A percentile compares a stretch with the other conserved stretches of the same genome.
These are phyloP conservation scores for Amblyjoppa proteus DNA, from an alignment of 2,888 invertebrate genomes.

Conservation along the genomic window DNA sequence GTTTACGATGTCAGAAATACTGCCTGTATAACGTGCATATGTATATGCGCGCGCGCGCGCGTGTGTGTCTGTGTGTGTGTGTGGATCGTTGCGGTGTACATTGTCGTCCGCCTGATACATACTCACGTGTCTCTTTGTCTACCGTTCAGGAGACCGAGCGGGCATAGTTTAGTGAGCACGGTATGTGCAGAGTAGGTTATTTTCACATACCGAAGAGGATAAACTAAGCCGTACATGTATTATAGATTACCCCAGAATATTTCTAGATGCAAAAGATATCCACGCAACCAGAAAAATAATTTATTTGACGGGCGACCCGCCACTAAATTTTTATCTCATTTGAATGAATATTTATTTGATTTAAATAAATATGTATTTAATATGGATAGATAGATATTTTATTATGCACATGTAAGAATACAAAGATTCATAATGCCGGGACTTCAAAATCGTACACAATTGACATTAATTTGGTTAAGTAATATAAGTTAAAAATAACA, in stretches of 20 bases:
- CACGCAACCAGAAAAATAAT: background rate
- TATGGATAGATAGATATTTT: too few relatives aligned
- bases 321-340: too few relatives aligned
- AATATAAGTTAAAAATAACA: too few relatives aligned
- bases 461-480: too few relatives aligned
- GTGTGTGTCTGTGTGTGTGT: background rate
- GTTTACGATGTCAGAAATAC: constrained; percentile 60
- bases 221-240: background rate
- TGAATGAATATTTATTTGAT: too few relatives aligned
- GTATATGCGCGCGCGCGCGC: background rate
- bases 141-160: constrained; percentile 1
- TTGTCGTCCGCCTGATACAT: constrained; percentile 47
- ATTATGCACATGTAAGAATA: too few relatives aligned
- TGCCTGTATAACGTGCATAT: constrained; percentile 7
- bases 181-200: constrained; percentile 44
- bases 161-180: constrained; percentile 36
- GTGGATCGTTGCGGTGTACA: constrained; percentile 58
- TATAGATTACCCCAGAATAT: background rate
- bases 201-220: constrained; percentile 14
- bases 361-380: too few relatives aligned
- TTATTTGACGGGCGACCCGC: too few relatives aligned
- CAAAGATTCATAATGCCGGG: too few relatives aligned
- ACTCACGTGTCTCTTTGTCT: constrained; percentile 6
- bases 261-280: background rate
- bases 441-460: too few relatives aligned